Percentiles rank a stretch among this genome's conserved stretches.
Evolutionary conservation across 2,113 vertebrate genomes (phyloP).

Genomic region (Lophura nycthemera): DNA sequence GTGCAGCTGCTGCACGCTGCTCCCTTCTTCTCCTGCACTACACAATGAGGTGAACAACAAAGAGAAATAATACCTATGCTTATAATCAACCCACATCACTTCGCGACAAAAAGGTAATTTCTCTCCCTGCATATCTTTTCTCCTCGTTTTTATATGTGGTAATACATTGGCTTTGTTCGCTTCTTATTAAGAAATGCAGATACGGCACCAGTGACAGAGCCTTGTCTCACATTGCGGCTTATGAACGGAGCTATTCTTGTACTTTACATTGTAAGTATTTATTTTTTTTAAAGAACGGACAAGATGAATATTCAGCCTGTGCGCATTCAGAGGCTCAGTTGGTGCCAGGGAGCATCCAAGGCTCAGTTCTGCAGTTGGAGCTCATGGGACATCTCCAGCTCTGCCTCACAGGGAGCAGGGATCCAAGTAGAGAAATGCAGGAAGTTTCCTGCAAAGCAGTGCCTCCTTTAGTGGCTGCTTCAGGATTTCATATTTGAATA

Average conservation of each 20-base stretch:
- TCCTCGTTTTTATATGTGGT: neutral
- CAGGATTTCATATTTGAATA: neutral
- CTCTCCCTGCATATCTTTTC: constrained; percentile 20
- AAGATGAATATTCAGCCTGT: constrained; percentile 58
- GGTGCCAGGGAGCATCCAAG: neutral
- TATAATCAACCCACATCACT: constrained; percentile 22
- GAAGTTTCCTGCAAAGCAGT: neutral
- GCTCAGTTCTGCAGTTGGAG: neutral
- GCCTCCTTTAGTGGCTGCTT: neutral
- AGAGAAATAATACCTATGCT: constrained; percentile 11
- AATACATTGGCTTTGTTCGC: constrained; percentile 2
- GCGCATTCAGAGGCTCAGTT: constrained; percentile 18
- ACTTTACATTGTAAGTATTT: neutral
- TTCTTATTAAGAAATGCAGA: neutral
- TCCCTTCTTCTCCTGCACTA: neutral
- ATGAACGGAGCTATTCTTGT: constrained; percentile 50
- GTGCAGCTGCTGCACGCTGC: neutral
- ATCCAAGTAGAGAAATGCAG: neutral
- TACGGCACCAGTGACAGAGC: neutral
- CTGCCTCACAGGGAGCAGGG: neutral
- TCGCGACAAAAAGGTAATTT: constrained; percentile 38
- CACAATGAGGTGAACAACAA: constrained; percentile 19
- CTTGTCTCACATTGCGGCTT: neutral
- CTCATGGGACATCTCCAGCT: constrained; percentile 7
- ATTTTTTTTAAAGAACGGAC: constrained; percentile 18